A percentile compares a stretch with the other conserved stretches of the same genome.
Conservation (phyloP, 2,888 invertebrate genomes). For the Zootermopsis nevadensis region DNA sequence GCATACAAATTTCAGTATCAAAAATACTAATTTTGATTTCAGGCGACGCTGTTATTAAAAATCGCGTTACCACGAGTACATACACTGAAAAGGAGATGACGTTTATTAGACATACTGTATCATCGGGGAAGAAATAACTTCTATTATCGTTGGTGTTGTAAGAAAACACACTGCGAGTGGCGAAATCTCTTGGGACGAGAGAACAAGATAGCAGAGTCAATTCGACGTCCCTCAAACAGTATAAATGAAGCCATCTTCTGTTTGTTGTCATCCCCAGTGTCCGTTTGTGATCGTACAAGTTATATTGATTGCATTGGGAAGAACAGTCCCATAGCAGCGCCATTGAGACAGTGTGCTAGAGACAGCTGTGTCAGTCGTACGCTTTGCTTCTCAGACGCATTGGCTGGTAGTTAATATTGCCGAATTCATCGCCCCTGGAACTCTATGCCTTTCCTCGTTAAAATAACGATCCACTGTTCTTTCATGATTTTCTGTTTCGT, state of each 20-base stretch:
- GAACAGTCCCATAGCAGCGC: not conserved
- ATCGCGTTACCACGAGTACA: too few relatives aligned
- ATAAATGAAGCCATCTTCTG: constrained; percentile 39
- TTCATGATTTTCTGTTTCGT: too few relatives aligned
- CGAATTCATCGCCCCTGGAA: too few relatives aligned
- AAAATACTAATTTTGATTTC: too few relatives aligned
- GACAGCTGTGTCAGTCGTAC: too few relatives aligned
- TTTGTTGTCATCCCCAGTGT: constrained; percentile 27
- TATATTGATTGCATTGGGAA: constrained; percentile 39
- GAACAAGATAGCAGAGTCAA: constrained; percentile 32
- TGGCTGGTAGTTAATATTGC: too few relatives aligned
- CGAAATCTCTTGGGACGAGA: constrained; percentile 14
- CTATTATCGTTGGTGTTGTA: constrained; percentile 26
- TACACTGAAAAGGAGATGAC: too few relatives aligned
- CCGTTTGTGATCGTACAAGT: constrained; percentile 31
- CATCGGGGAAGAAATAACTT: constrained; percentile 11
- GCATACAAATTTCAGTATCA: too few relatives aligned
- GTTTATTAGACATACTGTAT: not conserved
- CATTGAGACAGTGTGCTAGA: not conserved
- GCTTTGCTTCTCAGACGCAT: too few relatives aligned
- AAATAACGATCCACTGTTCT: too few relatives aligned
- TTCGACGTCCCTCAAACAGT: constrained; percentile 6
- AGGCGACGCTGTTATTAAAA: too few relatives aligned
- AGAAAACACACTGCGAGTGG: constrained; percentile 1
- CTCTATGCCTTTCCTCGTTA: too few relatives aligned